A percentile compares a stretch with the other conserved stretches of the same genome.
Evolutionary conservation across 2,113 vertebrate genomes (phyloP).

Genomic region (Stegostoma tigrinum): DNA sequence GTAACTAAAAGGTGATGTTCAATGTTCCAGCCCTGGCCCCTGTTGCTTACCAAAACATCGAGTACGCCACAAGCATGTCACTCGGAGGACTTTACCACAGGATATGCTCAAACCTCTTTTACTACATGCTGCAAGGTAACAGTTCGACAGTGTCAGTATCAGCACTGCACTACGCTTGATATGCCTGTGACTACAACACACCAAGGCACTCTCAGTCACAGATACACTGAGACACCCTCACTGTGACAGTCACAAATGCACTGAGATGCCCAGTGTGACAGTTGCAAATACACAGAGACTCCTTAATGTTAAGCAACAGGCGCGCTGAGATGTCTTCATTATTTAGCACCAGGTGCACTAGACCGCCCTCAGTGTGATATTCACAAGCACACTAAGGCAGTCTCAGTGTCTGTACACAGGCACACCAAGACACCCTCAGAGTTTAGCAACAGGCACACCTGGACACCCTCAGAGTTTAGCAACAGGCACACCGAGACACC

Average conservation of each 20-base stretch:
- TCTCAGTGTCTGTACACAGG: no score
- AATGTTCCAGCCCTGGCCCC: background rate
- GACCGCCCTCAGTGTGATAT: background rate
- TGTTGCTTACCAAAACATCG: background rate
- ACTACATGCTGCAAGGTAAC: background rate
- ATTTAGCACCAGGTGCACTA: background rate
- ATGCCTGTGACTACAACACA: no score
- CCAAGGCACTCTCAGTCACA: background rate
- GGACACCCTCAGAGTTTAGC: background rate
- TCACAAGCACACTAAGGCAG: background rate
- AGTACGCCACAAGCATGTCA: background rate
- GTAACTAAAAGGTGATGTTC: background rate
- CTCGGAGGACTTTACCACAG: no score
- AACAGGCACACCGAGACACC: no score
- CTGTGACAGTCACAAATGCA: background rate
- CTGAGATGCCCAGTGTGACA: background rate
- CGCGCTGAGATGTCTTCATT: background rate
- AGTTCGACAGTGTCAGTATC: background rate
- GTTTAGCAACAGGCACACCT: background rate
- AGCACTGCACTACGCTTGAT: background rate
- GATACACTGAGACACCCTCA: background rate
- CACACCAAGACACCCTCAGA: no score
- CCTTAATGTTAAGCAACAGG: background rate
- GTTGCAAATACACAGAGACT: no score
- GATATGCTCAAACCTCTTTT: no score